Base-by-base conservation (phyloP, 2,797 vertebrate species). In the Epinephelus awoara region DNA sequence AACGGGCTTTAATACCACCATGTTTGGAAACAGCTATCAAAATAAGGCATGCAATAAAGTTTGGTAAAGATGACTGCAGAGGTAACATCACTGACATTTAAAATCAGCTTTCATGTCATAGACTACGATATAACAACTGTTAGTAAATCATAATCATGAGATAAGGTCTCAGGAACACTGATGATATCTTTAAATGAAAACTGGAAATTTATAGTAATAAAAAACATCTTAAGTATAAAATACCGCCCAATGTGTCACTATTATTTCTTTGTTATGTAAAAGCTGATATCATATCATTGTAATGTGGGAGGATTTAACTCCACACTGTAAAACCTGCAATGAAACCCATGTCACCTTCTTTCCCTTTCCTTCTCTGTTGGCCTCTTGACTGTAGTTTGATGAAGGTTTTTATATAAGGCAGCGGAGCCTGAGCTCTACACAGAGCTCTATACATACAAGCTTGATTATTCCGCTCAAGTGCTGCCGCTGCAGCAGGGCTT, bases 391-490 rank as follows among this genome's bases (percentile, higher is more conserved):
- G 59, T 42, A 42, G 67, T 61, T 67, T 77, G 75, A 86, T 85
- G 57, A 67, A 77, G 64, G 34, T 56, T 73, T 81, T 71, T 80
- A 14, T 67, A 44, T 51, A 50, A 57, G 72, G 54, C 58, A 23
- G 56, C 5, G 72, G 84, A 79, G 75, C 19, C 81, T 90, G 90
- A 92, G 90, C 90, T 42, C 40, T 82, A 84, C 75, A 50, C 77
- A 54, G 72, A 86, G 69, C 84, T 85, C 75, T 65, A 75, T 70
- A 79, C 77, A 79, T 76, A 68, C 72, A 51, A 19, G 72, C 42
- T 79, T 85, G 87, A 92, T 94, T 93, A 92, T 93, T 92, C 89
- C 77, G 72, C 89, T 93, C 84, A 86, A 94, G 93, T 91, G 87
- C 88, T 77, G 70, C 87, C 40, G 51, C 87, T 87, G 84, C 75